Base-by-base conservation (phyloP, 2,113 vertebrate species). In the Ameiurus melas region DNA sequence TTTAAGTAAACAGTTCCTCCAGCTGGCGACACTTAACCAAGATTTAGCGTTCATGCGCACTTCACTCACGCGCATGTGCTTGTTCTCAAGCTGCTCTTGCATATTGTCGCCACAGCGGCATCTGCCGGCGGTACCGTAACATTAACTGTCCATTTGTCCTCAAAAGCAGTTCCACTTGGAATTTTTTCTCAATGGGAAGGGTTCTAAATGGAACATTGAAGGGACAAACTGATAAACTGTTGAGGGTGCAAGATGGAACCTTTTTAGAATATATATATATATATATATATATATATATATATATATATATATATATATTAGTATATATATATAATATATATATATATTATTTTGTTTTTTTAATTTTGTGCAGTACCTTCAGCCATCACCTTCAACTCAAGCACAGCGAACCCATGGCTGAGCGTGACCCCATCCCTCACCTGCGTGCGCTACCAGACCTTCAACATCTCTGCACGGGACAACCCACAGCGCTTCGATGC, bases 371-470 rank as follows among this genome's bases (percentile, higher is more conserved):
- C 66, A 95, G 95, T 93, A 85, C 94, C 95, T 19, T 94, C 94
- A 5, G 92, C 94, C 91, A 95, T 96, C 88, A 96, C 96, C 0
- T 96, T 96, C 27, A 96, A 96, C 94, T 95, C 95, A 66, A 95
- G 94, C 92, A 95, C 96, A 0, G 95, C 96, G 57, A 96, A 96
- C 93, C 95, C 95, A 0, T 96, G 96, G 96, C 94, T 96, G 55
- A 95, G 95, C 83, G 92, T 96, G 78, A 95, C 94, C 51, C 94
- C 95, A 16, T 96, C 95, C 19, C 94, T 95, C 70, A 96, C 95
- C 85, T 95, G 96, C 2, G 96, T 96, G 14, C 94, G 95, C 86
- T 95, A 96, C 93, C 95, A 96, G 90, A 96, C 94, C 85, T 95
- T 95, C 47, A 95, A 95, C 93, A 94, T 90, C 83, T 87, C 92